phyloP scores from a whole-genome alignment of 2,888 invertebrate genomes.

The Apeira syringaria region DNA sequence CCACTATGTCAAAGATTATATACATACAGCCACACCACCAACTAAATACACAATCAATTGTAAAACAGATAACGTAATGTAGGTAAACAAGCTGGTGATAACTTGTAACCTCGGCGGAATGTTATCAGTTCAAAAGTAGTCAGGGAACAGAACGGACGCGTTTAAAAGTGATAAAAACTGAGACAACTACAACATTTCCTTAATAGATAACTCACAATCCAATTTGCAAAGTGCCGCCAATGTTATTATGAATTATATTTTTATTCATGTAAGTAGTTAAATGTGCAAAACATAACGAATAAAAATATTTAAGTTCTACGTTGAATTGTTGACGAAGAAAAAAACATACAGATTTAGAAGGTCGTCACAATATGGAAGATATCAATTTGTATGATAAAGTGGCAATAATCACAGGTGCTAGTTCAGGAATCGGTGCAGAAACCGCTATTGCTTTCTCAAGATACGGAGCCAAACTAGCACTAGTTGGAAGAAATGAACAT shows the following conservation, averaged over 20 bases:
- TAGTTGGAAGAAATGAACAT: constrained; percentile 47
- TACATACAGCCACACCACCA: not conserved
- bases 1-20: not conserved
- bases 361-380: constrained; percentile 45
- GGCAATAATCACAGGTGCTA: constrained; percentile 55
- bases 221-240: no score
- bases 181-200: not conserved
- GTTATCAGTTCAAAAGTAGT: constrained; percentile 13
- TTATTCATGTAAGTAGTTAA: no score
- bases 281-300: not conserved
- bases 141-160: constrained; percentile 1
- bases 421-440: constrained; percentile 56
- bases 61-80: not conserved
- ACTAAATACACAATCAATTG: constrained; percentile 1
- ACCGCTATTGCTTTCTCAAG: constrained; percentile 44
- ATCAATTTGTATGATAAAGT: constrained; percentile 50
- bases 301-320: not conserved
- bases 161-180: not conserved
- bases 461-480: constrained; percentile 43
- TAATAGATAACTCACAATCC: not conserved
- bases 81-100: constrained; percentile 12
- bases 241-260: no score
- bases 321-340: not conserved
- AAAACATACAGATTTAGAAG: no score
- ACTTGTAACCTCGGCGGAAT: constrained; percentile 3